Percentiles rank a stretch among this genome's conserved stretches.
Evolutionary conservation across 30 jellyfish, hydroid and myxozoan species (phyloP).

Genomic region (Catostylus mosaicus): DNA sequence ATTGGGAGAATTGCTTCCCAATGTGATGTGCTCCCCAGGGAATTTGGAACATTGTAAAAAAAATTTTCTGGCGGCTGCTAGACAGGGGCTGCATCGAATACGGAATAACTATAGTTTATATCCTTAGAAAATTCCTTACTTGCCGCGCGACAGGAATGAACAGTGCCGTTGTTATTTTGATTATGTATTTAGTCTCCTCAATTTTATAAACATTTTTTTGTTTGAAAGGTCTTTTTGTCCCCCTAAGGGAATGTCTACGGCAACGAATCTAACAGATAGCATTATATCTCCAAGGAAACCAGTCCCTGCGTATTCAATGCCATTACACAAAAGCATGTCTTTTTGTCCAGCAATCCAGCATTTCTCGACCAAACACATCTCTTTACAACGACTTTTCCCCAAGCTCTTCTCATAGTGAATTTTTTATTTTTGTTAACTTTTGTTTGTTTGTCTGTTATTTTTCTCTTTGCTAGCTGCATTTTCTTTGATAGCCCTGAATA

Average conservation of each 20-base stretch:
- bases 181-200: neutral
- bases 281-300: too few relatives aligned
- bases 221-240: too few relatives aligned
- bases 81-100: too few relatives aligned
- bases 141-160: conserved; percentile 7
- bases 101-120: too few relatives aligned
- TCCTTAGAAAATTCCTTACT: neutral
- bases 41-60: too few relatives aligned
- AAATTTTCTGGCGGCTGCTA: too few relatives aligned
- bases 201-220: too few relatives aligned
- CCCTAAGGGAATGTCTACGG: too few relatives aligned
- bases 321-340: neutral
- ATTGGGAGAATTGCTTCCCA: too few relatives aligned
- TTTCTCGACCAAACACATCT: conserved; percentile 4
- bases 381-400: neutral
- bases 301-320: neutral
- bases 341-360: neutral
- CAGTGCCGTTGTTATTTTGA: neutral
- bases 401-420: neutral
- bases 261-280: too few relatives aligned
- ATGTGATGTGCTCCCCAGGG: too few relatives aligned
- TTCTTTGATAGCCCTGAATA: too few relatives aligned
- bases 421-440: neutral
- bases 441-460: neutral
- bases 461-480: conserved; percentile 7